Evolutionary conservation across 2,113 vertebrate genomes (phyloP).

Genomic region (Uropsilus gracilis): DNA sequence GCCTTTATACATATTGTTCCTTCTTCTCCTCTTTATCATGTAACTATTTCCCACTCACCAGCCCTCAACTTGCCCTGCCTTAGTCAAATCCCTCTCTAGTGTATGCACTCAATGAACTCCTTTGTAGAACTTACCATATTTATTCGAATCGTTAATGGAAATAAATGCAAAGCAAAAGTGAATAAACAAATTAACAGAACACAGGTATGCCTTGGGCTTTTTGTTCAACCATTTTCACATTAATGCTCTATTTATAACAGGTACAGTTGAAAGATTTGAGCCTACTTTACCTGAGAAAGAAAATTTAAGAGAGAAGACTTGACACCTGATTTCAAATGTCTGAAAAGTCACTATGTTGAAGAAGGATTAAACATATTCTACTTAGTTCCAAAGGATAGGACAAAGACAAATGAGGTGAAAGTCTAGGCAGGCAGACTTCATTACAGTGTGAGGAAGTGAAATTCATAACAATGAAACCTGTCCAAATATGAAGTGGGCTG

Average conservation of each 20-base stretch:
- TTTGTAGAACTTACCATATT: background rate
- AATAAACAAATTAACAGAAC: conserved; percentile 23
- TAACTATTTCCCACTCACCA: background rate
- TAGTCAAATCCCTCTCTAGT: background rate
- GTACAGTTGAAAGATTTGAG: background rate
- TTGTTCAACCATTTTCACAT: background rate
- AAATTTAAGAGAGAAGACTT: background rate
- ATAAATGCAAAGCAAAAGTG: background rate
- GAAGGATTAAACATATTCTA: background rate
- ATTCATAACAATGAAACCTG: background rate
- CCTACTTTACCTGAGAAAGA: background rate
- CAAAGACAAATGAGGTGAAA: conserved; percentile 27
- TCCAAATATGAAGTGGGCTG: conserved; percentile 9
- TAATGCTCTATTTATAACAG: background rate
- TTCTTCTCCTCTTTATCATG: background rate
- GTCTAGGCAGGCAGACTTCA: conserved; percentile 6
- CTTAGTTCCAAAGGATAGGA: background rate
- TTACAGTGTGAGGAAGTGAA: background rate
- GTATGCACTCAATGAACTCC: background rate
- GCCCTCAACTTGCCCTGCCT: background rate
- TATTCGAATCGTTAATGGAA: background rate
- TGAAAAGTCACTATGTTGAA: background rate
- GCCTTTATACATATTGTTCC: background rate
- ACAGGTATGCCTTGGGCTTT: background rate
- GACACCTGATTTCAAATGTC: conserved; percentile 29